Evolutionary conservation across 2,113 vertebrate species (phyloP).

Genomic region (Microcebus murinus): DNA sequence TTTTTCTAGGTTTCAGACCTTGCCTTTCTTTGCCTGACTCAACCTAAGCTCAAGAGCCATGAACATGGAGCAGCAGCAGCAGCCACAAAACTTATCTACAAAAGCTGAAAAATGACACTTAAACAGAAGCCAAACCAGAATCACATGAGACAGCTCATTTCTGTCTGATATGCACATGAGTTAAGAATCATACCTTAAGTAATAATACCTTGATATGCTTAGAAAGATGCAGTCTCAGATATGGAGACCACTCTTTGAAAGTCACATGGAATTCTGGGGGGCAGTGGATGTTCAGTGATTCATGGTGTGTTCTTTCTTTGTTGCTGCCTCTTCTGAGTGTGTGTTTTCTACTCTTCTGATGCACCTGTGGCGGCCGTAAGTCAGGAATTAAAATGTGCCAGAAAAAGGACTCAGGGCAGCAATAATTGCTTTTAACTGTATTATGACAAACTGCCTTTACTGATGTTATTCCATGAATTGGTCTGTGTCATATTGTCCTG

Average conservation of each 20-base stretch:
- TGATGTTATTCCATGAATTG: neutral
- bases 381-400: slow-evolving; percentile 16
- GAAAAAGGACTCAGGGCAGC: neutral
- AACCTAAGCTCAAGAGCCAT: neutral
- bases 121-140: neutral
- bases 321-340: neutral
- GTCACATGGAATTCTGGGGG: neutral
- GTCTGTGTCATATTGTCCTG: neutral
- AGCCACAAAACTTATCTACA: neutral
- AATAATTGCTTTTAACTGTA: neutral
- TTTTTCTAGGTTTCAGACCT: neutral
- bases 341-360: neutral
- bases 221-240: neutral
- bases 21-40: neutral
- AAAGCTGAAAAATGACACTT: neutral
- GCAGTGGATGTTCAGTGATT: neutral
- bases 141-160: neutral
- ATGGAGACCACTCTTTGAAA: neutral
- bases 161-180: neutral
- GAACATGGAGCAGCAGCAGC: neutral
- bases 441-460: neutral
- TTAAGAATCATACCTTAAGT: neutral
- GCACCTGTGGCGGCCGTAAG: neutral
- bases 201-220: neutral
- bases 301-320: neutral